phyloP scores from a whole-genome alignment of 2,797 vertebrate genomes.

The Dromococcyx pavoninus region DNA sequence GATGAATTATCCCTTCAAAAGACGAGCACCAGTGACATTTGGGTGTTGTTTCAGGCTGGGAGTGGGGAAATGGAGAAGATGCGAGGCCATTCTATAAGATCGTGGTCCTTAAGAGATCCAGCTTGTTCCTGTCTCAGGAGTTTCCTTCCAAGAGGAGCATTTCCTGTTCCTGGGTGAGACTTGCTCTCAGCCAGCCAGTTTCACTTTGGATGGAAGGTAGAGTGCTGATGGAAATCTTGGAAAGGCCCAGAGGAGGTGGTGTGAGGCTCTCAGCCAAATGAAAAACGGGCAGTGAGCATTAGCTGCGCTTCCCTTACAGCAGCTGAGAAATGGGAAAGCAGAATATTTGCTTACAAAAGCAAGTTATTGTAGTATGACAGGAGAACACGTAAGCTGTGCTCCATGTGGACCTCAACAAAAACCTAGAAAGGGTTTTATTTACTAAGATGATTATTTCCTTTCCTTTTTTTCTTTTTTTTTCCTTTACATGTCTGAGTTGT shows the following conservation, averaged over 20 bases:
- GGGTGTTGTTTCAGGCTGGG: neutral
- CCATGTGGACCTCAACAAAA: neutral
- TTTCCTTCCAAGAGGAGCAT: neutral
- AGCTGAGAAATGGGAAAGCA: neutral
- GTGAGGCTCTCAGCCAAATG: neutral
- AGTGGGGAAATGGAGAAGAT: neutral
- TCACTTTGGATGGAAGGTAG: fast-evolving
- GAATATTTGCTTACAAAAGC: neutral
- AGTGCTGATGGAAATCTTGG: neutral
- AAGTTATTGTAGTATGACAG: neutral
- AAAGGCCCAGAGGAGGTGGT: neutral
- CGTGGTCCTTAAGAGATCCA: neutral
- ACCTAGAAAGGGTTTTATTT: neutral
- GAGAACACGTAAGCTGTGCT: fast-evolving
- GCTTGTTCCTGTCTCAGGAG: neutral
- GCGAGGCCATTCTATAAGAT: neutral
- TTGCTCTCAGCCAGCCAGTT: neutral
- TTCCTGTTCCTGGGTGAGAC: neutral
- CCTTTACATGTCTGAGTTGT: neutral
- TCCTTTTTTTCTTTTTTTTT: neutral
- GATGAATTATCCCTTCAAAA: neutral
- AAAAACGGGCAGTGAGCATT: neutral
- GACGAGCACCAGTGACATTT: neutral
- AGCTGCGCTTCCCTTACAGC: neutral
- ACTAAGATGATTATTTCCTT: neutral